Evolutionary conservation across 2,113 vertebrate species (phyloP).

Genomic region (Urocolius indicus): DNA sequence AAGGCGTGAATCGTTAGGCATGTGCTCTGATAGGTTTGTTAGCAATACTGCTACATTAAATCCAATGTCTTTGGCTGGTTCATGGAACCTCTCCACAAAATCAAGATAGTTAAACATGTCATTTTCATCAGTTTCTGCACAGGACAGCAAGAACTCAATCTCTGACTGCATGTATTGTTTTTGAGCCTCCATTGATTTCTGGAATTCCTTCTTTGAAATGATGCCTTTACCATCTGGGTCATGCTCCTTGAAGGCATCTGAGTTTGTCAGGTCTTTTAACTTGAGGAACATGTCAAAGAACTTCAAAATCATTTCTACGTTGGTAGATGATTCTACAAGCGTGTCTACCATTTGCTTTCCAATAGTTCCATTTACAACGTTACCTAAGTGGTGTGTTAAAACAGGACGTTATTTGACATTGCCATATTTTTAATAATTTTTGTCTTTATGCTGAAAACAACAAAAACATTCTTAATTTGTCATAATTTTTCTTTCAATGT

Average conservation of each 20-base stretch:
- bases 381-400: slow-evolving; percentile 81
- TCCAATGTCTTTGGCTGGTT: slow-evolving; percentile 97
- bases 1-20: slow-evolving; percentile 94
- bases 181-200: slow-evolving; percentile 99
- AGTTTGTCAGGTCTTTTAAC: slow-evolving; percentile 95
- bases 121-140: slow-evolving; percentile 94
- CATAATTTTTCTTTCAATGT: neutral
- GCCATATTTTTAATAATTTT: neutral
- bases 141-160: slow-evolving; percentile 95
- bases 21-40: slow-evolving; percentile 96
- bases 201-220: slow-evolving; percentile 98
- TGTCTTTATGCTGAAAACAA: neutral
- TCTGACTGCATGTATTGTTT: slow-evolving; percentile 96
- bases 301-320: slow-evolving; percentile 98
- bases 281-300: slow-evolving; percentile 99
- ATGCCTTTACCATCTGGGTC: slow-evolving; percentile 93
- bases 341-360: slow-evolving; percentile 99
- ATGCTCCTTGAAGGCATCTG: slow-evolving; percentile 93
- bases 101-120: slow-evolving; percentile 97
- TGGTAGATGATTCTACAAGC: slow-evolving; percentile 95
- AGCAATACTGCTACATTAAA: slow-evolving; percentile 95
- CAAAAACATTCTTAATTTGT: neutral
- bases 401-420: slow-evolving; percentile 16
- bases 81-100: slow-evolving; percentile 95
- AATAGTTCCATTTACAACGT: slow-evolving; percentile 97